Conservation (phyloP, 2,888 invertebrate genomes). For the Tipula unca region DNA sequence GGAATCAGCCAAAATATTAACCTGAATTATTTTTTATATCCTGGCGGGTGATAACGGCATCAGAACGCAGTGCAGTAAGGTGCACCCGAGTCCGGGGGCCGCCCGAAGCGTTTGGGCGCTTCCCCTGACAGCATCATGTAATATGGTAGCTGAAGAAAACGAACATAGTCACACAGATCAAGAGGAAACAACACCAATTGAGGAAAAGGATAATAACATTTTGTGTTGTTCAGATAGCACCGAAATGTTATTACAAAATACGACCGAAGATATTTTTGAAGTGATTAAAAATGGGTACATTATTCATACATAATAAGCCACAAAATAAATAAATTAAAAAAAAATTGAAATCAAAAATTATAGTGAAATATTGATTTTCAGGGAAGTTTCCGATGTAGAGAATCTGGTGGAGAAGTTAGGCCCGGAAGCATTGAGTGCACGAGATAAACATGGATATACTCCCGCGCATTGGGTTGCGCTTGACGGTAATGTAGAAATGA, state of each 20-base stretch:
- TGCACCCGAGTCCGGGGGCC: conserved; percentile 80
- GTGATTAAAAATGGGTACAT: conserved; percentile 73
- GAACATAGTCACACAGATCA: conserved; percentile 42
- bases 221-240: conserved; percentile 40
- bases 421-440: conserved; percentile 62
- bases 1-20: background rate
- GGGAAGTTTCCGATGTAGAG: conserved; percentile 73
- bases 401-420: conserved; percentile 75
- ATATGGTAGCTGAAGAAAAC: conserved; percentile 65
- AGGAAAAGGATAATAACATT: conserved; percentile 42
- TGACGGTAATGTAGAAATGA: conserved; percentile 83
- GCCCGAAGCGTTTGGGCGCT: conserved; percentile 84
- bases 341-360: conserved; percentile 41
- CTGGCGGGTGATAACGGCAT: conserved; percentile 40
- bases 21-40: conserved; percentile 31
- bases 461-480: conserved; percentile 81
- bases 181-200: conserved; percentile 37
- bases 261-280: conserved; percentile 68
- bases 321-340: conserved; percentile 25
- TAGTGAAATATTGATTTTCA: background rate
- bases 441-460: conserved; percentile 89
- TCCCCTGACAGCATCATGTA: conserved; percentile 68
- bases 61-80: conserved; percentile 46
- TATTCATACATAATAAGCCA: background rate
- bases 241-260: conserved; percentile 35